Base-by-base conservation (phyloP, 2,888 invertebrate species). In the Alviniconcha strummeri region DNA sequence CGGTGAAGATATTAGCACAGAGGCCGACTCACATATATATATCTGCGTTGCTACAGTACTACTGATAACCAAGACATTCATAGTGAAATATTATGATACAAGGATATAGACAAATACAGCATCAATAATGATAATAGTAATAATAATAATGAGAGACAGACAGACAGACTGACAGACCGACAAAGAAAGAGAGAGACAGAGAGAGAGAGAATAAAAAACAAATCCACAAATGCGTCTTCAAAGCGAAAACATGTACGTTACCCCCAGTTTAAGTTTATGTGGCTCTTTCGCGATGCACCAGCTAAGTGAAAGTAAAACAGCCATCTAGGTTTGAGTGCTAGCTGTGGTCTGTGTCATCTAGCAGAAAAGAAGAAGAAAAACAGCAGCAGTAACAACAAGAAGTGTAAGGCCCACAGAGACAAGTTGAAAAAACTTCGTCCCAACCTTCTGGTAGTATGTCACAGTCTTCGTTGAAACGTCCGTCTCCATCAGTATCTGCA, bases 391-490 rank as follows among this genome's bases (percentile, higher is more conserved):
- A 64, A 9, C 9, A 15, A 64, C 64, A 64, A 15, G 64, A 64
- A 64, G 11, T 9, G 64, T 9, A 64, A 64, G 15, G 11, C 9
- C 9, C 9, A 64, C 64, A 64, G 64, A 64, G 11, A 64, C 11
- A 15, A 64, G 15, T 15, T 9, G 64, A 15, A 64, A 64, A 64
- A 36, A 36, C 36, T 36, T 36, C 36, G 36, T 36, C 36, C 75
- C 5, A 17, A 75, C 75, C 75, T 75, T 55, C 55, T 2, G 75
- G 75, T 8, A 17, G 19, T 17, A 7, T 2, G 55, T 9, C 6
- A 36, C 81, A 81, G 72, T 81, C 81, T 71, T 81, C 81, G 57
- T 81, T 81, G 72, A 55, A 81, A 15, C 81, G 81, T 36, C 81
- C 81, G 9, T 81, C 81, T 19, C 60, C 60, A 60, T 75, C 74